phyloP scores from a whole-genome alignment of 2,888 invertebrate genomes.

The Iphiclides podalirius region DNA sequence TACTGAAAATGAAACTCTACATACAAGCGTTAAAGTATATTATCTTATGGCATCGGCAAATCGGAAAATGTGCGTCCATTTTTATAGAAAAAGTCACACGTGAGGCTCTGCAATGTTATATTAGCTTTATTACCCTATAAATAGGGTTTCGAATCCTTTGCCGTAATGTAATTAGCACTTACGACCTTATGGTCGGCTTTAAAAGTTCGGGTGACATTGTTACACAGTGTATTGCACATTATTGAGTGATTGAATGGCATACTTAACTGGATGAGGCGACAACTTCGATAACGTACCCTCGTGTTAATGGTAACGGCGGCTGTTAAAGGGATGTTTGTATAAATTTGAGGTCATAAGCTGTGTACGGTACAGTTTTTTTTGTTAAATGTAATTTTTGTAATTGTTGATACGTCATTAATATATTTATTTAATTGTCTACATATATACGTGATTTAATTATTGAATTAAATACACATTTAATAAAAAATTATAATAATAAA shows the following conservation, averaged over 20 bases:
- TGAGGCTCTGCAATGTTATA: slow-evolving; percentile 5
- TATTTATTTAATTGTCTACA: too few relatives aligned
- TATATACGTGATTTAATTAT: too few relatives aligned
- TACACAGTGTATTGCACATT: slow-evolving; percentile 78
- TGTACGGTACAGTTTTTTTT: too few relatives aligned
- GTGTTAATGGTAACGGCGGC: slow-evolving; percentile 47
- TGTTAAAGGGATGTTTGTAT: slow-evolving; percentile 14
- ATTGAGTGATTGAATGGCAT: slow-evolving; percentile 77
- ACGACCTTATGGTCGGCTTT: slow-evolving; percentile 36
- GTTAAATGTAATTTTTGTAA: too few relatives aligned
- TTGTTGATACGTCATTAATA: too few relatives aligned
- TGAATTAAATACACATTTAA: too few relatives aligned
- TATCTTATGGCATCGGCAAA: slow-evolving; percentile 15
- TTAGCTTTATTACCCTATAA: fast-evolving
- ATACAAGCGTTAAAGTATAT: fast-evolving
- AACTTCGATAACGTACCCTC: slow-evolving; percentile 72
- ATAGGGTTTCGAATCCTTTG: slow-evolving; percentile 36
- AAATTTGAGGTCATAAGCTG: slow-evolving; percentile 5
- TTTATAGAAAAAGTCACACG: slow-evolving; percentile 33
- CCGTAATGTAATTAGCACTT: slow-evolving; percentile 22
- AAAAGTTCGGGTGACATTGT: slow-evolving; percentile 72
- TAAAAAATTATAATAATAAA: too few relatives aligned
- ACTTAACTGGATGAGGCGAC: slow-evolving; percentile 66
- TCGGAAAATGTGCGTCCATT: slow-evolving; percentile 35
- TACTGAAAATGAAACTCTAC: slow-evolving; percentile 32